These are phyloP conservation scores for Penaeus vannamei DNA, from an alignment of 1,140 invertebrate species.

Conservation along the genomic window DNA sequence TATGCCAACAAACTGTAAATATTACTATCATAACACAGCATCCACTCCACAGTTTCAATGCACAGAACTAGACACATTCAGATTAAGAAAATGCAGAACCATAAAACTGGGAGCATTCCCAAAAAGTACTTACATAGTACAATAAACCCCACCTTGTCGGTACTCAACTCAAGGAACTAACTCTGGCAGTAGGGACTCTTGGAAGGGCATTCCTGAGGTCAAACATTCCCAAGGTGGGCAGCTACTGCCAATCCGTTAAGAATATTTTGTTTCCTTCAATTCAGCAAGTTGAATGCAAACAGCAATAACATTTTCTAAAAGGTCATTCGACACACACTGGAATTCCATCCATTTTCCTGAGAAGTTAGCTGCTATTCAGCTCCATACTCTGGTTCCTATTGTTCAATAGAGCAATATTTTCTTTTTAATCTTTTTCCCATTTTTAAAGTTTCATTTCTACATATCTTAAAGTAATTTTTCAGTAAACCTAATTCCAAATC, in stretches of 20 bases:
- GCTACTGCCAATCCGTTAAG: slow-evolving; percentile 22
- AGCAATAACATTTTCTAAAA: slow-evolving; percentile 9
- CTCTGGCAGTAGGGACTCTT: slow-evolving; percentile 36
- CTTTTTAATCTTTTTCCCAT: slow-evolving; percentile 2
- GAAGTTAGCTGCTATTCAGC: slow-evolving; percentile 26
- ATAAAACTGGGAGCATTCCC: slow-evolving; percentile 30
- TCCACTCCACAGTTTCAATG: slow-evolving; percentile 45
- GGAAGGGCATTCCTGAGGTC: slow-evolving; percentile 51
- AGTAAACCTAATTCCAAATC: too few species aligned
- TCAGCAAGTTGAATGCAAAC: neutral
- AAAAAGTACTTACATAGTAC: slow-evolving; percentile 39
- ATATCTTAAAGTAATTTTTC: too few species aligned
- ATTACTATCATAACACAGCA: slow-evolving; percentile 41
- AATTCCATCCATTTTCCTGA: slow-evolving; percentile 40
- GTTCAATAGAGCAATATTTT: neutral
- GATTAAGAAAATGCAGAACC: slow-evolving; percentile 49
- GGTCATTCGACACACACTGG: neutral
- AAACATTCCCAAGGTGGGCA: slow-evolving; percentile 37
- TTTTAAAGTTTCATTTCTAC: neutral
- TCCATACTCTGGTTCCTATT: slow-evolving; percentile 19
- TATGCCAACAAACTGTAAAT: slow-evolving; percentile 42
- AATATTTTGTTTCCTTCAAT: neutral
- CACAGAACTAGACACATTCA: slow-evolving; percentile 52
- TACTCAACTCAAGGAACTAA: slow-evolving; percentile 46
- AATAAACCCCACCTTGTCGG: slow-evolving; percentile 40